These are phyloP conservation scores for Anguilla anguilla DNA, from an alignment of 2,797 vertebrate genomes.

Conservation along the genomic window DNA sequence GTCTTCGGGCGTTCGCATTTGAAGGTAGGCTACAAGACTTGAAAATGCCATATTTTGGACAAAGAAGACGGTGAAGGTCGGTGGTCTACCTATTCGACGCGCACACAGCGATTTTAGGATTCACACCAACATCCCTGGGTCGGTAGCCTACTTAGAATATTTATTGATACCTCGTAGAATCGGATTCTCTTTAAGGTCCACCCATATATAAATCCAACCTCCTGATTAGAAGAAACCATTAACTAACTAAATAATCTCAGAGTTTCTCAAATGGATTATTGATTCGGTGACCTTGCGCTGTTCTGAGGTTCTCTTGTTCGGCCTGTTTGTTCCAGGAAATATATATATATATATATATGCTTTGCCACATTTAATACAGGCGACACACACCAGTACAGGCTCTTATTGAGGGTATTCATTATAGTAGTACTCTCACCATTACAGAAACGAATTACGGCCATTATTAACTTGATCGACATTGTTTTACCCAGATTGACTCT, in stretches of 20 bases:
- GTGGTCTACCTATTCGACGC: conserved; percentile 34
- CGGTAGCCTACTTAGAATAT: neutral
- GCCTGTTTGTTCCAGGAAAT: conserved; percentile 60
- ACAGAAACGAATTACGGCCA: neutral
- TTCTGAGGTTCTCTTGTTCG: conserved; percentile 58
- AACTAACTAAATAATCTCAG: conserved; percentile 63
- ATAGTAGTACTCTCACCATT: neutral
- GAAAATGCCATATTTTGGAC: neutral
- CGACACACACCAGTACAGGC: no score
- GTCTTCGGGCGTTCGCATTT: neutral
- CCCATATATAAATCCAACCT: conserved; percentile 72
- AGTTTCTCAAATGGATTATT: conserved; percentile 81
- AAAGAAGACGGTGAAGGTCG: conserved; percentile 58
- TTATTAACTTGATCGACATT: conserved; percentile 36
- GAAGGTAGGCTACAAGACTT: neutral
- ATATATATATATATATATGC: conserved; percentile 6
- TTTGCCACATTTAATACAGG: no score
- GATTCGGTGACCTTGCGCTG: conserved; percentile 76
- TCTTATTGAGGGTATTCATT: no score
- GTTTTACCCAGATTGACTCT: conserved; percentile 11
- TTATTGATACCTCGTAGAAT: neutral
- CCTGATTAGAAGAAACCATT: conserved; percentile 66
- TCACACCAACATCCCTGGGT: neutral
- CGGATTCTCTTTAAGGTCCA: conserved; percentile 36
- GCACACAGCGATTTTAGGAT: neutral